Evolutionary conservation across 2,797 vertebrate species (phyloP).

Genomic region (Brachyrhaphis roseni): DNA sequence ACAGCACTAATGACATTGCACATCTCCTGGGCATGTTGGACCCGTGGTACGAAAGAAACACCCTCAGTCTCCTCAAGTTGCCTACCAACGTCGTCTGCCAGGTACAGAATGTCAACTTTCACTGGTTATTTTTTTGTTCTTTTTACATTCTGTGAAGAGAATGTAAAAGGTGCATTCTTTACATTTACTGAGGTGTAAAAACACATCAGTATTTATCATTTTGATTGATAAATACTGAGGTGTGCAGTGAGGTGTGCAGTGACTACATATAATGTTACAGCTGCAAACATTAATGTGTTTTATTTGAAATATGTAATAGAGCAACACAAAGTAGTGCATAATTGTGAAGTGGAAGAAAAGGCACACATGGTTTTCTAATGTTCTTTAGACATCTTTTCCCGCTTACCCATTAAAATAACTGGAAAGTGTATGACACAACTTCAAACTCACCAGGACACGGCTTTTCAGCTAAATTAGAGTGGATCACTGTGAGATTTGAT

Average conservation of each 20-base stretch:
- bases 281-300: neutral
- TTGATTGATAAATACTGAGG: no score
- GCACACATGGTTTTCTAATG: neutral
- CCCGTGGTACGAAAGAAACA: slow-evolving; percentile 96
- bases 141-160: neutral
- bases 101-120: slow-evolving; percentile 72
- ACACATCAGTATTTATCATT: no score
- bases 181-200: neutral
- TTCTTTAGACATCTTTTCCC: neutral
- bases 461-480: neutral
- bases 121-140: neutral
- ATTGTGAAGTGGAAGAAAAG: neutral
- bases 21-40: slow-evolving; percentile 94
- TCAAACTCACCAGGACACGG: neutral
- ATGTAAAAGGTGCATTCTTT: no score
- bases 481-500: neutral
- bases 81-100: slow-evolving; percentile 89
- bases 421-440: neutral
- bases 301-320: neutral
- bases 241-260: no score
- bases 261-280: neutral
- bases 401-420: neutral
- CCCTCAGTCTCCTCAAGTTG: slow-evolving; percentile 89
- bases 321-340: neutral
- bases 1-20: slow-evolving; percentile 94